These are phyloP conservation scores for Thripadectes ignobilis DNA, from an alignment of 2,797 vertebrate species.

Conservation along the genomic window DNA sequence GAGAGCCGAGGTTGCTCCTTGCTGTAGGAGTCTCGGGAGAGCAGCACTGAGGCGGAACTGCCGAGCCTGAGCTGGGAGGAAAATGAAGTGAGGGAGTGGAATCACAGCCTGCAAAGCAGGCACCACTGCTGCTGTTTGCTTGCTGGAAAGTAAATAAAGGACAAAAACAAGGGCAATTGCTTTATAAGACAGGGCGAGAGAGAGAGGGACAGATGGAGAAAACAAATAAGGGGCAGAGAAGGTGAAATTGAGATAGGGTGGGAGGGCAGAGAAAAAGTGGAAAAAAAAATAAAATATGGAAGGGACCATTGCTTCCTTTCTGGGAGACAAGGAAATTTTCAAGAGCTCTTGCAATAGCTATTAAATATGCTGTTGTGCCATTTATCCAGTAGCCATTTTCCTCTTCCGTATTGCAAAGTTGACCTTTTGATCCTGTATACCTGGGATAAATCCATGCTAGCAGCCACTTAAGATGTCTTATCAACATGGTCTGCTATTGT, in stretches of 20 bases:
- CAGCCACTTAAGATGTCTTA: not conserved
- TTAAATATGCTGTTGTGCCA: not conserved
- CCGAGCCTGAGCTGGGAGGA: not conserved
- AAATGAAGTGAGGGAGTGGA: slow-evolving; percentile 20
- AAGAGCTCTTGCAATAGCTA: not conserved
- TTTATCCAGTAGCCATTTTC: not conserved
- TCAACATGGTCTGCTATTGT: not conserved
- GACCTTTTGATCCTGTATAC: not conserved
- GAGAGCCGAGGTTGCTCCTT: not conserved
- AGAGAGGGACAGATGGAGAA: not conserved
- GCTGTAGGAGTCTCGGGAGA: slow-evolving; percentile 45
- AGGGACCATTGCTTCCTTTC: not conserved
- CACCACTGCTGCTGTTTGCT: accelerated
- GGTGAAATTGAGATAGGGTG: not conserved
- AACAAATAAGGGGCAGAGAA: not conserved
- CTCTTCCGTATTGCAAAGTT: not conserved
- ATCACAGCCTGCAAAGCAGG: not conserved
- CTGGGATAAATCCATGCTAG: not conserved
- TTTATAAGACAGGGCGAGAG: not conserved
- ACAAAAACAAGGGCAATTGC: slow-evolving; percentile 12
- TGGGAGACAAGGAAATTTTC: not conserved
- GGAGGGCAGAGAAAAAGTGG: not conserved
- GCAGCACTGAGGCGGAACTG: slow-evolving; percentile 17
- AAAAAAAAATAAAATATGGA: not conserved
- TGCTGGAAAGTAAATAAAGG: not conserved